Conservation (phyloP, 1,140 invertebrate species). For the Melipona quadrifasciata region DNA sequence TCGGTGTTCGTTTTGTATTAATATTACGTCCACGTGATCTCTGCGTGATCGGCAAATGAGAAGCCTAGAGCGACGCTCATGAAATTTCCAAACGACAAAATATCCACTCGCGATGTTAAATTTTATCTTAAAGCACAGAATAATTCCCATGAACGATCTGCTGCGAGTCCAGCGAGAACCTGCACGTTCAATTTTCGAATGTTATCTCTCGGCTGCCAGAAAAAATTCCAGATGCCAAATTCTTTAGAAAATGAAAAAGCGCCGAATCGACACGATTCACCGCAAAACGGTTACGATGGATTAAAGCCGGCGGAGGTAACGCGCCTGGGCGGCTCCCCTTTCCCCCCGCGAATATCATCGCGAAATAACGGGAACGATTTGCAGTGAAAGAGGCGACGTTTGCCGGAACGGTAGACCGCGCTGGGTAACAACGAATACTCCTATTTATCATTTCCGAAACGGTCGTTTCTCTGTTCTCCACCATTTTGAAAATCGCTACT, state of each 20-base stretch:
- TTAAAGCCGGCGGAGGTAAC: neutral
- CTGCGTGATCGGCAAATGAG: neutral
- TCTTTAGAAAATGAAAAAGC: too few species aligned
- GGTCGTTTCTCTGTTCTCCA: constrained; percentile 44
- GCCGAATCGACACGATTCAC: too few species aligned
- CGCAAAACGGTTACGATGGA: neutral
- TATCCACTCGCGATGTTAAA: too few species aligned
- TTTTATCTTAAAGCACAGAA: too few species aligned
- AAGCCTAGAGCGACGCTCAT: too few species aligned
- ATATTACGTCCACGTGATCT: neutral
- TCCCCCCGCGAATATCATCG: neutral
- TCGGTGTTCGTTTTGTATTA: neutral
- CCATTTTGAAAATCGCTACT: constrained; percentile 63
- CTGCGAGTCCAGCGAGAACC: too few species aligned
- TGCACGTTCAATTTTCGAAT: neutral
- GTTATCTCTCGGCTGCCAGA: neutral
- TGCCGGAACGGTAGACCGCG: constrained; percentile 3
- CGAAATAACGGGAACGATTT: constrained; percentile 14
- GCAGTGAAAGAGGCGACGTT: constrained; percentile 27
- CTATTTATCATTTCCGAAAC: constrained; percentile 53
- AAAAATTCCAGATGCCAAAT: neutral
- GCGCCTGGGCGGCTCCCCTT: neutral
- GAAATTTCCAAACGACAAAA: too few species aligned
- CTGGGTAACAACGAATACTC: constrained; percentile 29
- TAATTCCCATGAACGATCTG: too few species aligned